Base-by-base conservation (phyloP, 2,113 vertebrate genomes). In the Cercopithecus mona region DNA sequence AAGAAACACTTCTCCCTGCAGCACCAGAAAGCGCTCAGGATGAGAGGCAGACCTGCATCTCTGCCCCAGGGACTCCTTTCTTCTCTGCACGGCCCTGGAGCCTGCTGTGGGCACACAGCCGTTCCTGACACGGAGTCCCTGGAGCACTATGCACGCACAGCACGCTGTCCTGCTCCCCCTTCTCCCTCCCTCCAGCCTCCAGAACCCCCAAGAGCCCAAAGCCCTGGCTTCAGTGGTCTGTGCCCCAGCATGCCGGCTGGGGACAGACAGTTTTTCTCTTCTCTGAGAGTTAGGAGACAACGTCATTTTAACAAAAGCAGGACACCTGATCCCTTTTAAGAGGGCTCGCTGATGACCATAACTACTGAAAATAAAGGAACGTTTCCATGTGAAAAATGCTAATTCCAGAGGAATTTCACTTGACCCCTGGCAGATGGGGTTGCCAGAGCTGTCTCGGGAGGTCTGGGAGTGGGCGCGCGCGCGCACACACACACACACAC, bases 401-500 rank as follows among this genome's bases (percentile, higher is more conserved):
- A n/a, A 52, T 88, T 83, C 78, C 43, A 64, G 81, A 27, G n/a
- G 27, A 73, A 57, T 7, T 38, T 88, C 10, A 18, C n/a, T 57
- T 59, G 35, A n/a, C 76, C 12, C 61, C 27, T 64, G 27, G 38
- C 18, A 8, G 57, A 23, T 76, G 59, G 40, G 25, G 27, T 40
- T 43, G 17, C 20, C 12, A 55, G 59, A 76, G 30, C 48, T 5
- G 1, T 55, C 50, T 48, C 0, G 5, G 32, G 48, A 72, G n/a
- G 14, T 9, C n/a, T 40, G 27, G 17, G 25, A 32, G 32, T 35
- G 9, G 4, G 14, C 18, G 20, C 3, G 48, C 0, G 48, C 48
- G 3, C 10, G 0, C 27, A 52, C 16, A 16, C 30, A 16, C 5
- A 7, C 32, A 38, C 13, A 23, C 40, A 17, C 32, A 1, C 18